Evolutionary conservation across 2,797 vertebrate genomes (phyloP).

Genomic region (Pelochelys cantorii): DNA sequence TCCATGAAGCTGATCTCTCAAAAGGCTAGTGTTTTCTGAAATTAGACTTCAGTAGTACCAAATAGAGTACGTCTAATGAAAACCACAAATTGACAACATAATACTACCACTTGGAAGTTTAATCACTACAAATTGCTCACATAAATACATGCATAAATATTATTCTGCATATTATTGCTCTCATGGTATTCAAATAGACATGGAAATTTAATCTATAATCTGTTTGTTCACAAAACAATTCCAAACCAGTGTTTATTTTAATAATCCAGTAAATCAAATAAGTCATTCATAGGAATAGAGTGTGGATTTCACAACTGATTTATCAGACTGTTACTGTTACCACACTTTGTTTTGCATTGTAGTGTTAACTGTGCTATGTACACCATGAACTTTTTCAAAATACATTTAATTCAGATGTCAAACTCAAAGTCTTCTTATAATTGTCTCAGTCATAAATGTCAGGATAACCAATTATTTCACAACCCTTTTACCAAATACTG

Average conservation of each 20-base stretch:
- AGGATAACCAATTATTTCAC: neutral
- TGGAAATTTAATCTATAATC: neutral
- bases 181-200: neutral
- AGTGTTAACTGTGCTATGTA: neutral
- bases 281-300: accelerated
- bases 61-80: neutral
- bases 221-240: neutral
- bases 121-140: neutral
- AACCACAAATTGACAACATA: neutral
- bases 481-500: neutral
- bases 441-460: neutral
- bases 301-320: neutral
- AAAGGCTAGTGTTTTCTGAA: neutral
- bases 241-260: neutral
- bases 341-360: neutral
- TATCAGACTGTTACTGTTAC: neutral
- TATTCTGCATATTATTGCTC: neutral
- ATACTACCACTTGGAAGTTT: neutral
- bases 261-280: neutral
- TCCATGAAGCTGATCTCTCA: neutral
- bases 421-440: neutral
- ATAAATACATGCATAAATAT: neutral
- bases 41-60: neutral
- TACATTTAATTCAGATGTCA: neutral
- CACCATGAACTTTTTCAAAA: accelerated